These are phyloP conservation scores for Coregonus sp. DNA, from an alignment of 2,797 vertebrate genomes.

Conservation along the genomic window DNA sequence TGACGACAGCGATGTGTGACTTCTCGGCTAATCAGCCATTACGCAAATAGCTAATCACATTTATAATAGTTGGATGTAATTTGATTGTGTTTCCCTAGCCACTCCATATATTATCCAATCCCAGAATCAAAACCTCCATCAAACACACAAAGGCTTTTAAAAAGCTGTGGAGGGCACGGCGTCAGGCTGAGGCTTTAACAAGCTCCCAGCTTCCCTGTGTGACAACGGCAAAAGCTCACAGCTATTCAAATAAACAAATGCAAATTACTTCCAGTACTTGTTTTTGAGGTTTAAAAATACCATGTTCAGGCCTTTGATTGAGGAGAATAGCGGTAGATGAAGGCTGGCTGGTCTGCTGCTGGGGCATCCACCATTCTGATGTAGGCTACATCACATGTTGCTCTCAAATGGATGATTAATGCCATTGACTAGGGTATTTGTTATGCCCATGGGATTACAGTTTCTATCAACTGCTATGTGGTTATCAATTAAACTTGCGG, in stretches of 20 bases:
- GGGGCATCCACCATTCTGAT: not conserved
- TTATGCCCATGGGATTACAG: no score
- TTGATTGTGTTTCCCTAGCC: constrained; percentile 42
- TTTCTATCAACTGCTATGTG: no score
- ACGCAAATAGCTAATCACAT: constrained; percentile 49
- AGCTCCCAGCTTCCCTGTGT: not conserved
- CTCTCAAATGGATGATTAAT: no score
- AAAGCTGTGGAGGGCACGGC: constrained; percentile 24
- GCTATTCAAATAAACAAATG: not conserved
- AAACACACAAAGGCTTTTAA: constrained; percentile 36
- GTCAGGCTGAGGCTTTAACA: not conserved
- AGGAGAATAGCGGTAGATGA: not conserved
- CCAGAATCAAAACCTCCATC: constrained; percentile 42
- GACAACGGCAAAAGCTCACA: not conserved
- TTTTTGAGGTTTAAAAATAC: not conserved
- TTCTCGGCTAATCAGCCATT: constrained; percentile 63
- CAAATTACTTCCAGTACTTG: not conserved
- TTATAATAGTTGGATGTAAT: constrained; percentile 48
- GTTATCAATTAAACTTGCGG: no score
- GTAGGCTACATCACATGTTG: not conserved
- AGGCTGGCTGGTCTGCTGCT: no score
- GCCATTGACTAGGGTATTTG: no score
- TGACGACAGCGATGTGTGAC: constrained; percentile 42
- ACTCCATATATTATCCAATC: constrained; percentile 35
- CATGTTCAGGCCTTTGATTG: not conserved